A percentile compares a stretch with the other conserved stretches of the same genome.
phyloP scores from a whole-genome alignment of 2,888 invertebrate genomes.

The Trissoscelio sp. region DNA sequence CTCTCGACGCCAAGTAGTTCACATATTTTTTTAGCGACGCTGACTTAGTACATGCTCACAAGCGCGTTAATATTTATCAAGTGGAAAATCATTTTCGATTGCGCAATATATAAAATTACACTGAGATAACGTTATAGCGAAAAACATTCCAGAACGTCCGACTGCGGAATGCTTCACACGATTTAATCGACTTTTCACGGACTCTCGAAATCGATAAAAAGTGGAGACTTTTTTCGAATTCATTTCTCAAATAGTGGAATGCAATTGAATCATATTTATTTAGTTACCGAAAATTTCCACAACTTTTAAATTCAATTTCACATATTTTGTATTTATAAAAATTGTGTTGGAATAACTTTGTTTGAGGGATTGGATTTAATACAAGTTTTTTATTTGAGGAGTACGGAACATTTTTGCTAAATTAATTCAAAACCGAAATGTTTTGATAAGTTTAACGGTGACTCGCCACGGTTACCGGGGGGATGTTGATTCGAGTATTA shows the following conservation, averaged over 20 bases:
- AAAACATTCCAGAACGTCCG: not conserved
- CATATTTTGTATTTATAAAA: no score
- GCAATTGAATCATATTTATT: not conserved
- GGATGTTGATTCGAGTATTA: constrained; percentile 23
- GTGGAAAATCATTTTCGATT: constrained; percentile 2
- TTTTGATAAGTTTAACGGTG: constrained; percentile 22
- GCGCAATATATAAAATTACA: constrained; percentile 1
- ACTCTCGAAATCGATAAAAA: not conserved
- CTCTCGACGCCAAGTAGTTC: no score
- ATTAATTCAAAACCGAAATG: constrained; percentile 2
- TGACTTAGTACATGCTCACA: no score
- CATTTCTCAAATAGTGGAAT: no score
- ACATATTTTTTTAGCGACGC: not conserved
- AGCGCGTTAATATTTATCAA: not conserved
- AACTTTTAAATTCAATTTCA: not conserved
- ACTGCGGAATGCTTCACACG: not conserved
- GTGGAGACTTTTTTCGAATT: not conserved
- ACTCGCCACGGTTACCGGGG: not conserved
- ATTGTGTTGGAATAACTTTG: no score
- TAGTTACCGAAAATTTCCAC: not conserved
- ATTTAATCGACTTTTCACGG: not conserved
- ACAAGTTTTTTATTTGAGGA: no score
- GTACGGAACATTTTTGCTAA: not conserved
- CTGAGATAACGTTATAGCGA: not conserved
- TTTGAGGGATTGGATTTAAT: no score